These are phyloP conservation scores for Euschistus heros DNA, from an alignment of 1,140 invertebrate species.

Conservation along the genomic window DNA sequence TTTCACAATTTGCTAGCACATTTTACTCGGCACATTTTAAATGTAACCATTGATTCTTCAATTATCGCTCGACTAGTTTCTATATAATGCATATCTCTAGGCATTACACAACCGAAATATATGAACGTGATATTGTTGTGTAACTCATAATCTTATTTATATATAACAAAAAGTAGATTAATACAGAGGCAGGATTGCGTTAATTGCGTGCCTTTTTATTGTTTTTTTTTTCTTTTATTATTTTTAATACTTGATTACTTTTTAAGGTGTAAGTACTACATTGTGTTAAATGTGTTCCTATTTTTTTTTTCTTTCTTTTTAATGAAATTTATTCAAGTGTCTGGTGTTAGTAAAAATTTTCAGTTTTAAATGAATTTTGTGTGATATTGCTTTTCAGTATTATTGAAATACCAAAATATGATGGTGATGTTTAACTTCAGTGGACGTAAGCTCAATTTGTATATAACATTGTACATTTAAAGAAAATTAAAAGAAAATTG, in stretches of 20 bases:
- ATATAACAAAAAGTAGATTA: background rate
- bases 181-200: background rate
- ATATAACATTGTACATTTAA: slow-evolving; percentile 15
- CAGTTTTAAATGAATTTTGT: slow-evolving; percentile 20
- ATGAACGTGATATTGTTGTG: slow-evolving; percentile 9
- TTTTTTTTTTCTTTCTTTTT: slow-evolving; percentile 13
- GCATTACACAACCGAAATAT: slow-evolving; percentile 4
- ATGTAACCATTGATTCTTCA: slow-evolving; percentile 9
- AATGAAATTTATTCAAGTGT: slow-evolving; percentile 7
- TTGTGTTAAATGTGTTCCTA: slow-evolving; percentile 13
- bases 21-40: slow-evolving; percentile 12
- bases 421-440: slow-evolving; percentile 22
- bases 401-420: slow-evolving; percentile 24
- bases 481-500: slow-evolving; percentile 5
- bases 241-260: background rate
- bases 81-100: slow-evolving; percentile 13
- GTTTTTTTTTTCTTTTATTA: background rate
- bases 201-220: slow-evolving; percentile 5
- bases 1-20: slow-evolving; percentile 13
- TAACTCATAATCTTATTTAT: background rate
- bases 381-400: slow-evolving; percentile 27
- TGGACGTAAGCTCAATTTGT: slow-evolving; percentile 26
- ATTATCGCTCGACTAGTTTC: slow-evolving; percentile 9
- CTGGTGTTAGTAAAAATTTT: slow-evolving; percentile 18
- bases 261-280: slow-evolving; percentile 2